phyloP scores from a whole-genome alignment of 2,113 vertebrate genomes.

The Corythaixoides concolor region DNA sequence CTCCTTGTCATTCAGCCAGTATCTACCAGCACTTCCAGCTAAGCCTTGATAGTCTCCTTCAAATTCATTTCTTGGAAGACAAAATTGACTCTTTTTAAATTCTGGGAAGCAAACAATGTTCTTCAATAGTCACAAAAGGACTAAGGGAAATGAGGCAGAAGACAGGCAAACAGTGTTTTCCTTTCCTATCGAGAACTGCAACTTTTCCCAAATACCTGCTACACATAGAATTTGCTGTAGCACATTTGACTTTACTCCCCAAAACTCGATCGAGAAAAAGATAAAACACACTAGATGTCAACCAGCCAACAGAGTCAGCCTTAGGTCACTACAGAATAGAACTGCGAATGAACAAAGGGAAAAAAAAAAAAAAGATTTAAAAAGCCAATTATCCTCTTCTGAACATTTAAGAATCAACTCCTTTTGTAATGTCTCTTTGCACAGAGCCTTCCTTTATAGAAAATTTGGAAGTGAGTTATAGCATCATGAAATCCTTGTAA shows the following conservation, averaged over 20 bases:
- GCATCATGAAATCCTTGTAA: neutral
- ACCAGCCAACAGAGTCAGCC: neutral
- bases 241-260: neutral
- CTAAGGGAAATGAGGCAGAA: neutral
- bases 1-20: fast-evolving
- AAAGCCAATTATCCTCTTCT: neutral
- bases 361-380: too few relatives aligned
- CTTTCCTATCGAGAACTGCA: neutral
- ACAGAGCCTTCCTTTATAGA: neutral
- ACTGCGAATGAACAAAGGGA: neutral
- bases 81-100: neutral
- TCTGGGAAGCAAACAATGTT: neutral
- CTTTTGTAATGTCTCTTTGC: neutral
- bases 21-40: neutral
- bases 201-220: neutral
- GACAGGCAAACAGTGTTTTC: neutral
- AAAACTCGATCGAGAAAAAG: neutral
- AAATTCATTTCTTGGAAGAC: neutral
- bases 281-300: neutral
- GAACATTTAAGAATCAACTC: neutral
- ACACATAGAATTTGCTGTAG: neutral
- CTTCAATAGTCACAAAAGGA: neutral
- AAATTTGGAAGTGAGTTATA: neutral
- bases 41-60: neutral
- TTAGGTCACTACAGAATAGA: neutral